Conservation (phyloP, 2,113 vertebrate species). For the rabbit (Oryctolagus cuniculus) region mOryCun1.1 NC_091437.1:62666501-62667000, state of each 20-base stretch:
- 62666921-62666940: not conserved
- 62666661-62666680: not conserved
- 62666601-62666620: fast-evolving
- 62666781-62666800: not conserved
- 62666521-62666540: not conserved
- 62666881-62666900: not conserved
- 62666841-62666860: no score
- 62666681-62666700: not conserved
- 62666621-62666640: not conserved
- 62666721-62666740: not conserved
- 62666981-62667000: not conserved
- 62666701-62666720: not conserved
- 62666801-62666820: not conserved
- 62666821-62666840: constrained; percentile 37
- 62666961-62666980: no score
- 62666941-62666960: not conserved
- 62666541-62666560: not conserved
- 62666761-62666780: not conserved
- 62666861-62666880: not conserved
- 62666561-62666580: no score
- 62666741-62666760: not conserved
- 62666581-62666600: not conserved
- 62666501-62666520: not conserved
- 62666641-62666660: constrained; percentile 30
- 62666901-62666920: not conserved